Evolutionary conservation across 2,888 invertebrate species (phyloP).

Genomic region (Mythimna albipuncta): DNA sequence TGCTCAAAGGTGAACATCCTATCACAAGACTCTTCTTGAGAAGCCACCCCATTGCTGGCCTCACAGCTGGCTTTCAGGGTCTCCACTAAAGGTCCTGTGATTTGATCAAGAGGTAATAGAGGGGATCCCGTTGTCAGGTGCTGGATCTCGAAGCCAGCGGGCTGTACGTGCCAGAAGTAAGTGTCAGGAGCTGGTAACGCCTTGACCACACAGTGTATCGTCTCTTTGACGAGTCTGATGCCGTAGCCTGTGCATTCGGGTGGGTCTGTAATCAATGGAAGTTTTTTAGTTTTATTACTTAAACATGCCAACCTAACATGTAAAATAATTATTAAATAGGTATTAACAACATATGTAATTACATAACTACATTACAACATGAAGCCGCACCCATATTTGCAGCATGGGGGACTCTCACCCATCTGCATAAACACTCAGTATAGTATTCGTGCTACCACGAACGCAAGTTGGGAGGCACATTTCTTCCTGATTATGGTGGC

Average conservation of each 20-base stretch:
- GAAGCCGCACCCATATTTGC: too few species aligned
- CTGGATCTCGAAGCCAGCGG: slow-evolving; percentile 80
- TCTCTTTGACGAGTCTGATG: slow-evolving; percentile 81
- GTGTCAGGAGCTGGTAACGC: slow-evolving; percentile 83
- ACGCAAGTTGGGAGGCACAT: too few species aligned
- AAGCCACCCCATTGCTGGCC: slow-evolving; percentile 84
- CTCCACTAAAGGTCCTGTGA: slow-evolving; percentile 81
- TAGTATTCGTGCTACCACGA: too few species aligned
- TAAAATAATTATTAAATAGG: too few species aligned
- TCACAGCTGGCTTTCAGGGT: slow-evolving; percentile 81
- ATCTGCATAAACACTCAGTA: too few species aligned
- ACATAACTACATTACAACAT: too few species aligned
- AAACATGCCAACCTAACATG: too few species aligned
- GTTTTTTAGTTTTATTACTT: background rate
- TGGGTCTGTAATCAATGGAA: slow-evolving; percentile 75
- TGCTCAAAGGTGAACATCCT: slow-evolving; percentile 80
- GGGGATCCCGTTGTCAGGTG: slow-evolving; percentile 85
- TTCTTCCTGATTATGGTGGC: too few species aligned
- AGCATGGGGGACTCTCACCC: too few species aligned
- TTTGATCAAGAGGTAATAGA: slow-evolving; percentile 80
- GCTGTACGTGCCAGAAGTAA: slow-evolving; percentile 85
- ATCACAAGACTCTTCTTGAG: slow-evolving; percentile 82
- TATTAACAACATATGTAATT: too few species aligned
- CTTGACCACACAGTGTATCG: slow-evolving; percentile 81
- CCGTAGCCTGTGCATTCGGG: slow-evolving; percentile 84